These are phyloP conservation scores for Actinemys pallida DNA, from an alignment of 2,113 vertebrate genomes.

Conservation along the genomic window DNA sequence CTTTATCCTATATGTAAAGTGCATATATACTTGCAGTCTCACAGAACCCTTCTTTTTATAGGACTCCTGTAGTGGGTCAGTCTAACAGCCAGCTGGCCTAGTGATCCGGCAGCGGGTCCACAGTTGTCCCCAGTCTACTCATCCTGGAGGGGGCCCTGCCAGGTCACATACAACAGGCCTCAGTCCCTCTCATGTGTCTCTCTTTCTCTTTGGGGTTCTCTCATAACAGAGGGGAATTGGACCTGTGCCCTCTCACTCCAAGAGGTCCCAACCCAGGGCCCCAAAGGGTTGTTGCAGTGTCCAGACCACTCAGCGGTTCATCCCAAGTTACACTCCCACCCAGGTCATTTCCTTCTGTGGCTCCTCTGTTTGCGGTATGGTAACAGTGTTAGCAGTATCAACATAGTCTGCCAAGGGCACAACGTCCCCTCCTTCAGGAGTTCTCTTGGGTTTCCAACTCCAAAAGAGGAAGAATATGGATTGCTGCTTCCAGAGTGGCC, in stretches of 20 bases:
- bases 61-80: background rate
- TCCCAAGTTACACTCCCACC: too few species aligned
- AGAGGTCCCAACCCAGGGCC: too few species aligned
- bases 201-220: background rate
- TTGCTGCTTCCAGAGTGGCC: too few species aligned
- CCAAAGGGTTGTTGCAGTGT: too few species aligned
- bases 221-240: background rate
- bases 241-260: background rate
- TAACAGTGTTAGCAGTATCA: background rate
- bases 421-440: too few species aligned
- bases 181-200: background rate
- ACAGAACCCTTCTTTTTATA: background rate
- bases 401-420: background rate
- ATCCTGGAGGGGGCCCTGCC: background rate
- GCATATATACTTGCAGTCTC: background rate
- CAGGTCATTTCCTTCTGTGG: background rate
- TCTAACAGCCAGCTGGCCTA: background rate
- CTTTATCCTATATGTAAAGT: too few species aligned
- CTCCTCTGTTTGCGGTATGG: background rate
- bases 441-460: too few species aligned
- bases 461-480: too few species aligned
- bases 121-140: background rate
- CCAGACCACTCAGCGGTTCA: too few species aligned
- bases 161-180: background rate
- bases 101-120: background rate